A percentile compares a stretch with the other conserved stretches of the same genome.
phyloP scores from a whole-genome alignment of 2,797 vertebrate species.

The Phrynocephalus vlangalii region DNA sequence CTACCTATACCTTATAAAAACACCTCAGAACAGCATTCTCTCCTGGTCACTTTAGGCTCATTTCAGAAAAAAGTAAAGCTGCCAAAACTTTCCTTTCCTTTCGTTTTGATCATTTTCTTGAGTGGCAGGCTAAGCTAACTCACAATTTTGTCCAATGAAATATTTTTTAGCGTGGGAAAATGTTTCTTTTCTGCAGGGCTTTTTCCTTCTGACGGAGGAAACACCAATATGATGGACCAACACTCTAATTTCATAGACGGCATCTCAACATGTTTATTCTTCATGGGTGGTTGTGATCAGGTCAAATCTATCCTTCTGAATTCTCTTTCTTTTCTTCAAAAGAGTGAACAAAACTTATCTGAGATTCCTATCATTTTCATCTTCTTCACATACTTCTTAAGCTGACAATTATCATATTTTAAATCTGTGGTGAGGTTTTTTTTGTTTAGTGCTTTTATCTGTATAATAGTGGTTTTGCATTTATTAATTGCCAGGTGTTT shows the following conservation, averaged over 20 bases:
- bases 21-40: background rate
- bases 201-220: background rate
- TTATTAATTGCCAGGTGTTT: background rate
- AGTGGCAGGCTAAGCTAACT: too few relatives aligned
- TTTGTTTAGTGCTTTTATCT: slow-evolving; percentile 6
- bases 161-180: background rate
- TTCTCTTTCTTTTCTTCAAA: background rate
- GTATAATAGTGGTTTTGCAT: rapidly evolving
- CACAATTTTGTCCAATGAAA: background rate
- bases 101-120: background rate
- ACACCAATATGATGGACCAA: background rate
- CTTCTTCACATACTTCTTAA: background rate
- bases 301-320: background rate
- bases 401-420: slow-evolving; percentile 8
- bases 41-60: background rate
- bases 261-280: too few relatives aligned
- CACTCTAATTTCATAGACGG: background rate
- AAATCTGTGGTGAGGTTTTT: background rate
- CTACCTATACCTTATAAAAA: background rate
- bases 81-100: background rate
- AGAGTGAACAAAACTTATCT: background rate
- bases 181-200: background rate
- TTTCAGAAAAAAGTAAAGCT: background rate
- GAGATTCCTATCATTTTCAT: background rate
- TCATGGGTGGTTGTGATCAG: background rate